Evolutionary conservation across 2,797 vertebrate genomes (phyloP).

Genomic region (Anabas testudineus): DNA sequence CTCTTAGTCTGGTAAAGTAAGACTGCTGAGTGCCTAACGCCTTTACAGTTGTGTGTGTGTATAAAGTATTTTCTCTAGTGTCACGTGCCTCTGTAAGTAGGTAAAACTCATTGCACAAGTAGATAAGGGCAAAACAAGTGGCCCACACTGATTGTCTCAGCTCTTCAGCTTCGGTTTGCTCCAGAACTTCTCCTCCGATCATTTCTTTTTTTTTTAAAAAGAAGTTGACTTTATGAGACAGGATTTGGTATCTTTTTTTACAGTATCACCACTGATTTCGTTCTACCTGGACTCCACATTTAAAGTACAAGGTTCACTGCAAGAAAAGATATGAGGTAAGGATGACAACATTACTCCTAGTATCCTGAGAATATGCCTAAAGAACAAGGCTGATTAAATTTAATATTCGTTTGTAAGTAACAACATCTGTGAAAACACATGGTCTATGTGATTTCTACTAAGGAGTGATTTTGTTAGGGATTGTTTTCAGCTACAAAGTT

Average conservation of each 20-base stretch:
- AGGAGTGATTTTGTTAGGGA: too few species aligned
- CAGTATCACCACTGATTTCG: constrained; percentile 12
- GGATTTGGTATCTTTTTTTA: neutral
- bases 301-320: neutral
- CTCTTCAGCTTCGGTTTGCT: neutral
- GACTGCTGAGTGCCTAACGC: neutral
- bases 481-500: neutral
- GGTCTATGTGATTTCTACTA: too few species aligned
- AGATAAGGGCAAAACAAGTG: neutral
- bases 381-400: neutral
- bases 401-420: too few species aligned
- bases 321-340: constrained; percentile 70
- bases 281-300: neutral
- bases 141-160: neutral
- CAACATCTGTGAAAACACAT: too few species aligned
- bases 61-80: neutral
- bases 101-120: neutral
- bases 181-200: neutral
- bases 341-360: neutral
- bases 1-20: neutral
- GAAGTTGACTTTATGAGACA: neutral
- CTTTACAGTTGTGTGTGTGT: neutral
- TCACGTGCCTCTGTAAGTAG: neutral
- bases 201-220: neutral
- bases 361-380: neutral